Evolutionary conservation across 1,140 invertebrate species (phyloP), one percentile per base, ranked within the genome.

Genomic region (Plectus sambesii): DNA sequence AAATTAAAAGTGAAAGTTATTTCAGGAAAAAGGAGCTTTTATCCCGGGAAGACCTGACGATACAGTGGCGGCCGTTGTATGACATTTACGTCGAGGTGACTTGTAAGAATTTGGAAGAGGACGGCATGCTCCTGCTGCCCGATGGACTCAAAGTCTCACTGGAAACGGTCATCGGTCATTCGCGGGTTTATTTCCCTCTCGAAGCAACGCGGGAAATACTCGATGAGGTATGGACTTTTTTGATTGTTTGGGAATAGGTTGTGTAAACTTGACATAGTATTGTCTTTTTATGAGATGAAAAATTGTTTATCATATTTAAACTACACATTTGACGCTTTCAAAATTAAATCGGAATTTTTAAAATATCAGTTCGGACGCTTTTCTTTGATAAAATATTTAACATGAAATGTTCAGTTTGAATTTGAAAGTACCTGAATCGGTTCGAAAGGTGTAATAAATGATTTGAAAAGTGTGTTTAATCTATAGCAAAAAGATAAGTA

Each of bases 41-140:
- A 54, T 76, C 79, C 9, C 79, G 84, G 22, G 78, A 82, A 51
- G 87, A 93, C 47, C 63, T 94, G 40, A 76, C 77, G 49, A 71
- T 93, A 46, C 80, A 81, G 49, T 94, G 89, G 89, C 76, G 79
- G 60, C 87, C 87, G 29, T 69, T 93, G 12, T 89, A 84, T 69
- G 75, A 85, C 3, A 74, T 82, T 3, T 69, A 74, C 43, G 66
- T 76, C 30, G 62, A 62, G 43, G 63, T 78, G 5, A n/a, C 40
- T 27, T 55, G 38, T 33, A 68, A 59, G 27, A 56, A 60, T 35
- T 39, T 66, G 4, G 63, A 55, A 42, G 58, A 69, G 41, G 68
- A 69, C 17, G 65, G 68, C 1, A 33, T 69, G 2, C 59, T 68
- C 36, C 59, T 73, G 19, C 61, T 74, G 49, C 78, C 78, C 72